Conservation (phyloP, 2,888 invertebrate species). For the Nasonovia ribisnigri region DNA sequence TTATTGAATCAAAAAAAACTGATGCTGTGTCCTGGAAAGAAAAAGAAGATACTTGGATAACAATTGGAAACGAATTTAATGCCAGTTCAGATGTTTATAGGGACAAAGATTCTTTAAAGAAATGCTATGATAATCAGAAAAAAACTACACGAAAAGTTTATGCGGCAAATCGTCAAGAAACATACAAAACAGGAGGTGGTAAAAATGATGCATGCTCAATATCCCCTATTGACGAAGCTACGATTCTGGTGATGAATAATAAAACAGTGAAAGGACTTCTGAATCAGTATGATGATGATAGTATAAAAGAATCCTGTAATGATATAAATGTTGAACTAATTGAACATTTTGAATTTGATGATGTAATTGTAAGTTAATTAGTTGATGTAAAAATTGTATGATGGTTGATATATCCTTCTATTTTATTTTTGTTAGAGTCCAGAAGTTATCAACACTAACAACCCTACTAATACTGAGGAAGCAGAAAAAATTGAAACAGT, state of each 20-base stretch:
- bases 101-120: slow-evolving; percentile 20
- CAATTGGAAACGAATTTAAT: too few relatives aligned
- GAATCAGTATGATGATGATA: slow-evolving; percentile 20
- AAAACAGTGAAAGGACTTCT: slow-evolving; percentile 20
- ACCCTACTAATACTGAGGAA: slow-evolving; percentile 20
- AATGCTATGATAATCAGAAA: slow-evolving; percentile 13
- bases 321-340: slow-evolving; percentile 9
- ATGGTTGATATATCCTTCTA: slow-evolving; percentile 20
- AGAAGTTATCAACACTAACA: slow-evolving; percentile 20
- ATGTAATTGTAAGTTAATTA: slow-evolving; percentile 14
- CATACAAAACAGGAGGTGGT: slow-evolving; percentile 20
- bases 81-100: too few relatives aligned
- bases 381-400: slow-evolving; percentile 15
- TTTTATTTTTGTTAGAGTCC: slow-evolving; percentile 16
- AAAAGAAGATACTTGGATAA: too few relatives aligned
- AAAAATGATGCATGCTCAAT: slow-evolving; percentile 8
- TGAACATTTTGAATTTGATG: slow-evolving; percentile 20
- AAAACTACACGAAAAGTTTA: slow-evolving; percentile 20
- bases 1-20: too few relatives aligned
- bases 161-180: slow-evolving; percentile 20
- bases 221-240: slow-evolving; percentile 13
- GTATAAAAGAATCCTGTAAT: slow-evolving; percentile 20
- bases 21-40: too few relatives aligned
- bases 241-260: slow-evolving; percentile 20
- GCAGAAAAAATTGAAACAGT: slow-evolving; percentile 20